Conservation (phyloP, 2,888 invertebrate species). For the Microdon myrmicae region DNA sequence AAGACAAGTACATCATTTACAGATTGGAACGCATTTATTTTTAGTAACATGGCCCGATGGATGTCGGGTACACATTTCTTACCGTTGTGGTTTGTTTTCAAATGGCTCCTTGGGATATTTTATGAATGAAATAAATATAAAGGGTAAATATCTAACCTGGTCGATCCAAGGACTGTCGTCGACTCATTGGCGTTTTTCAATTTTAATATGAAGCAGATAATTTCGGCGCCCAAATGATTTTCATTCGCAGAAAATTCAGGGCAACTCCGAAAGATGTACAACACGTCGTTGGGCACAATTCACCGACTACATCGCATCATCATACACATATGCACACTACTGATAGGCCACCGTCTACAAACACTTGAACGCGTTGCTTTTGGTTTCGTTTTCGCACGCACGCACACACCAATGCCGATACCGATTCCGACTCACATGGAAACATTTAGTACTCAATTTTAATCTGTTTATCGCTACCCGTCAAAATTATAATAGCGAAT, state of each 20-base stretch:
- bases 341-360: conserved; percentile 24
- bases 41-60: conserved; percentile 31
- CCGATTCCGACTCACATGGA: no score
- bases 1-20: conserved; percentile 16
- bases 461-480: no score
- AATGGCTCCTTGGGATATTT: neutral
- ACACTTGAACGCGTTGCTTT: conserved; percentile 37
- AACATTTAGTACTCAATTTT: no score
- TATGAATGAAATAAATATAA: no score
- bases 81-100: conserved; percentile 26
- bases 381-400: conserved; percentile 26
- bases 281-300: conserved; percentile 13
- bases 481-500: no score
- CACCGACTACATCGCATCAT: conserved; percentile 49
- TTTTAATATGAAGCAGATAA: conserved; percentile 38
- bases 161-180: conserved; percentile 63
- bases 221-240: conserved; percentile 50
- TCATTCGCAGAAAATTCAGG: conserved; percentile 49
- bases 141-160: conserved; percentile 55
- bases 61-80: neutral
- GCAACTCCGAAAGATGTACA: conserved; percentile 46
- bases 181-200: conserved; percentile 61
- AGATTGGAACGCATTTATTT: conserved; percentile 37
- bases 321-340: conserved; percentile 35
- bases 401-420: conserved; percentile 6